Conservation (phyloP, 1,140 invertebrate genomes). For the Yoshiicerus persimilis region DNA sequence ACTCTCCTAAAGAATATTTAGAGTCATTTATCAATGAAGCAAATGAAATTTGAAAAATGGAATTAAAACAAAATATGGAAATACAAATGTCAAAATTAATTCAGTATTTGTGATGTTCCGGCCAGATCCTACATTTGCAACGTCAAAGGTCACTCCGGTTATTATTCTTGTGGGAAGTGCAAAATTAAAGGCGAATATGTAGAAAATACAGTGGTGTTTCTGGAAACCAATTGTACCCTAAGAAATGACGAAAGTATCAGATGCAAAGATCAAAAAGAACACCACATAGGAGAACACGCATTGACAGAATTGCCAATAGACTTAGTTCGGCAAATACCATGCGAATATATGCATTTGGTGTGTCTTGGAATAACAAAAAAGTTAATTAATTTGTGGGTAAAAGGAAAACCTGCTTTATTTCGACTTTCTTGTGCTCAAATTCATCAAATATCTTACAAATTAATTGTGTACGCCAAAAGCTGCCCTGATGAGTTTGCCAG, state of each 20-base stretch:
- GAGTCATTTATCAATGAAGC: not conserved
- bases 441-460: not conserved
- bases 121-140: not conserved
- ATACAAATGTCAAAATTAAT: not conserved
- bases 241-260: not conserved
- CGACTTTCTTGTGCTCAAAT: not conserved
- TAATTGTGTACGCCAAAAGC: not conserved
- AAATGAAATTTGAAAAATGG: no score
- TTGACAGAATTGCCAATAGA: not conserved
- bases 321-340: not conserved
- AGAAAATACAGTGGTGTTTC: not conserved
- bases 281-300: not conserved
- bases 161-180: not conserved
- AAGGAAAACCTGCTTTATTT: not conserved
- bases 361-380: conserved; percentile 10
- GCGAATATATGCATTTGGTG: not conserved
- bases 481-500: conserved; percentile 53
- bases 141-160: not conserved
- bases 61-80: not conserved
- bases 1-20: not conserved
- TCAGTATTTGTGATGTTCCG: not conserved
- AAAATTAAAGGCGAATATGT: not conserved
- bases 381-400: not conserved
- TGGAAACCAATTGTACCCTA: not conserved
- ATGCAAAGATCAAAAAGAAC: not conserved